Evolutionary conservation across 2,113 vertebrate genomes (phyloP), one percentile per base, ranked within the genome.

Genomic region (Pedionomus torquatus): DNA sequence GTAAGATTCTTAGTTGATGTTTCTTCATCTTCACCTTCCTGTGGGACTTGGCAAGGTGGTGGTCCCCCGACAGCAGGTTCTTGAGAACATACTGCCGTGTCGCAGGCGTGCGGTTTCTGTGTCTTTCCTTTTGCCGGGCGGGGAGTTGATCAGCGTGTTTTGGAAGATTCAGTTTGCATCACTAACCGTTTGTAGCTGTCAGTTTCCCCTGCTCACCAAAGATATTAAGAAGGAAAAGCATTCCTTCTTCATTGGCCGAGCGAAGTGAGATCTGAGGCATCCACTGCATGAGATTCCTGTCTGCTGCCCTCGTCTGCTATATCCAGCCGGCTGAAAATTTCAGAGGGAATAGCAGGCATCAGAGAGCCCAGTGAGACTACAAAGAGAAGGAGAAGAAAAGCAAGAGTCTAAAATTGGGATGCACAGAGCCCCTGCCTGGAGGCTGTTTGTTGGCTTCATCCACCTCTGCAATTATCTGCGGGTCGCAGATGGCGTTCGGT

Each of bases 1-100:
- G 97, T 97, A 95, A 97, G 87, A 25, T 9, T 68, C 80, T 90
- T 14, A 71, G 71, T 31, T 78, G 37, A 58, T 92, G 76, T 44
- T 95, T 89, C n/a, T n/a, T n/a, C n/a, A n/a, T 48, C 51, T 79
- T 79, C 7, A 1, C 74, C 69, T 76, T 57, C 61, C 86, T 4
- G 0, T 43, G 87, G 72, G 69, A 63, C 51, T 96, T 84, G 49
- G 77, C 61, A 63, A 86, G 23, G 35, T 65, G 57, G 13, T 82
- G 83, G 92, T 87, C 80, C 23, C 72, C 25, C 80, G 33, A 26
- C 26, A 80, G 57, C 44, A 54, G 37, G n/a, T 75, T 70, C 84
- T 58, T 23, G 51, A 49, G 86, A 92, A 46, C 0, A 1, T 78
- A 61, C 31, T 2, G 1, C 46, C 21, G 1, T 1, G 2, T 33